Evolutionary conservation across 2,888 invertebrate species (phyloP), one percentile per base, ranked within the genome.

Genomic region (Euclidia mi): DNA sequence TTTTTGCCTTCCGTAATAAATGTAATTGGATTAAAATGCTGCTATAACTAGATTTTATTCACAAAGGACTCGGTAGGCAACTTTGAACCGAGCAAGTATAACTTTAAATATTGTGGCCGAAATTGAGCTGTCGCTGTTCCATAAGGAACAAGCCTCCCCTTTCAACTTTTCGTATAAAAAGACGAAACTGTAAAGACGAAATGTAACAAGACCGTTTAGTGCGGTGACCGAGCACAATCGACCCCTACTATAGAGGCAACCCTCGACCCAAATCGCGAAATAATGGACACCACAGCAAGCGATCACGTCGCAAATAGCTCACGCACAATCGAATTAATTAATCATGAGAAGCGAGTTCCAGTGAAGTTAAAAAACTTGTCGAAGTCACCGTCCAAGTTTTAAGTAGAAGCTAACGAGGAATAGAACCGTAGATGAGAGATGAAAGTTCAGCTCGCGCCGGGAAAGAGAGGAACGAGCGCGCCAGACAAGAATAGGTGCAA

Each of bases 311-410:
- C 86, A 81, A 88, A 89, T 88, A 90, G 87, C 88, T 88, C 84
- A 88, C 85, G 88, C 85, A 92, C 90, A 94, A 94, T 93, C 90
- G 84, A 91, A 92, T 94, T 93, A 94, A 94, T 94, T 94, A 93
- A 94, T 94, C 94, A 92, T 87, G 85, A 87, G 84, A 87, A 86
- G 81, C 86, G 82, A 87, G 87, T 87, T 85, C 77, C 77, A 59
- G 74, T 78, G 57, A 85, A 93, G 91, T 93, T 91, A 91, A 94
- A n/a, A 94, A 93, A 91, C 87, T 92, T 90, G 83, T 86, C 83
- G 84, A 78, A 89, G 83, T 85, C 81, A 69, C 81, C 75, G 87
- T 58, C 78, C 65, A 92, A 94, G 90, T 94, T 94, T 92, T 89
- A 87, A 91, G 92, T 89, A 89, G 91, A 91, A 91, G 87, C 91